Base-by-base conservation (phyloP, 2,888 invertebrate species). In the Catocala sponsa region DNA sequence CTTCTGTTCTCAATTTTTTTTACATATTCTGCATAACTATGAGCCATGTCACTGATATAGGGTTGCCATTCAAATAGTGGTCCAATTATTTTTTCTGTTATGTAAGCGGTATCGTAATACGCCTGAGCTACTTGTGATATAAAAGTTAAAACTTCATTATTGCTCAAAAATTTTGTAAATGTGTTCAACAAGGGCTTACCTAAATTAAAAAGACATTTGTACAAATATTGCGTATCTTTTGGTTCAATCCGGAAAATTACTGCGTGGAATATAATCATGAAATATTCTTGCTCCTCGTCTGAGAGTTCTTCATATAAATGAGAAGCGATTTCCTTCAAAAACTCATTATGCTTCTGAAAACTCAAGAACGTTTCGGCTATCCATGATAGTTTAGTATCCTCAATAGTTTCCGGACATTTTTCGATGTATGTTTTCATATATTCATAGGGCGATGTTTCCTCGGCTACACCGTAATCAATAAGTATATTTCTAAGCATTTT, bases 61-160 rank as follows among this genome's bases (percentile, higher is more conserved):
- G 94, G 92, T 69, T 93, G 93, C 94, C 93, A 94, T 44, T 83
- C 79, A 72, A 95, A 85, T 35, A 96, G 81, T 0, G 95, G 95
- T 46, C 82, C 79, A 25, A 95, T 86, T 51, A 96, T 93, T 67
- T 92, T 91, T 44, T 94, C 88, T 4, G 95, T 86, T 25, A 95
- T 89, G 72, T 91, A 95, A 38, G 84, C 88, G 47, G 91, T 91
- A 62, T 95, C 95, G 72, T 95, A 96, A 72, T 87, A 78, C 47
- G 80, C 72, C 72, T 94, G 91, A 38, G 94, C 95, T 63, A 91
- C 83, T 83, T 94, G 89, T 11, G 95, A 89, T 65, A 95, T 87
- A 44, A 84, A 87, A 43, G 90, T 81, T 51, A 95, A 80, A 55
- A 91, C 88, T 76, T 95, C 91, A 72, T 94, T 91, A 57, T 90